A percentile compares a stretch with the other conserved stretches of the same genome.
Conservation (phyloP, 2,888 invertebrate species). For the Automeris io region DNA sequence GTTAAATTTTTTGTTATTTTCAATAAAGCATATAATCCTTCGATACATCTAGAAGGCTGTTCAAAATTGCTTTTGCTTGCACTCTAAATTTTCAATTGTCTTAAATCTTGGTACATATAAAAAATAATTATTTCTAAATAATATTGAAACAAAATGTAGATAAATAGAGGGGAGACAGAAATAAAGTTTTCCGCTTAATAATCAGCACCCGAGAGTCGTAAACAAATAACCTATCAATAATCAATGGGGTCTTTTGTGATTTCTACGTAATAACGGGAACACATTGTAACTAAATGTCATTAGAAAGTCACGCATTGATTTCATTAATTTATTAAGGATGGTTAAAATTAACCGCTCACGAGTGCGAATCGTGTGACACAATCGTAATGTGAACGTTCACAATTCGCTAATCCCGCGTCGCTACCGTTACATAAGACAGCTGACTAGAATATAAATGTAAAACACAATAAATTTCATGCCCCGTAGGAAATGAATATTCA, state of each 20-base stretch:
- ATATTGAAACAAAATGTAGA: too few relatives aligned
- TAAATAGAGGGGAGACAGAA: too few relatives aligned
- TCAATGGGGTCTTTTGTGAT: conserved; percentile 5
- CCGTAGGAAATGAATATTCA: conserved; percentile 78
- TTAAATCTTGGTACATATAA: too few relatives aligned
- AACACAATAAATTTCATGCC: conserved; percentile 78
- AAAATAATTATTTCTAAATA: too few relatives aligned
- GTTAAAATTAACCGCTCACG: conserved; percentile 57
- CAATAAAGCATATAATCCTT: too few relatives aligned
- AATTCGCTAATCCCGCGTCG: conserved; percentile 74
- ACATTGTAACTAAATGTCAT: conserved; percentile 42
- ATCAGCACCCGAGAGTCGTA: too few relatives aligned
- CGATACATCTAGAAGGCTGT: too few relatives aligned
- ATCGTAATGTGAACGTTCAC: conserved; percentile 66
- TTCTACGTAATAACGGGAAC: conserved; percentile 39
- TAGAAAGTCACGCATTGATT: conserved; percentile 56
- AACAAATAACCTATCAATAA: conserved; percentile 7
- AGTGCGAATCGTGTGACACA: conserved; percentile 54
- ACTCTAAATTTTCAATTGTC: too few relatives aligned
- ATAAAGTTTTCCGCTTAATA: too few relatives aligned
- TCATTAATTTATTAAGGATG: conserved; percentile 58
- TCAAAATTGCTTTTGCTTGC: too few relatives aligned
- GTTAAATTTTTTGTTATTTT: too few relatives aligned
- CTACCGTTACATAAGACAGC: conserved; percentile 77
- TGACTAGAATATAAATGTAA: conserved; percentile 77